A percentile compares a stretch with the other conserved stretches of the same genome.
Conservation (phyloP, 2,113 vertebrate genomes). For the Ariopsis seemanni region DNA sequence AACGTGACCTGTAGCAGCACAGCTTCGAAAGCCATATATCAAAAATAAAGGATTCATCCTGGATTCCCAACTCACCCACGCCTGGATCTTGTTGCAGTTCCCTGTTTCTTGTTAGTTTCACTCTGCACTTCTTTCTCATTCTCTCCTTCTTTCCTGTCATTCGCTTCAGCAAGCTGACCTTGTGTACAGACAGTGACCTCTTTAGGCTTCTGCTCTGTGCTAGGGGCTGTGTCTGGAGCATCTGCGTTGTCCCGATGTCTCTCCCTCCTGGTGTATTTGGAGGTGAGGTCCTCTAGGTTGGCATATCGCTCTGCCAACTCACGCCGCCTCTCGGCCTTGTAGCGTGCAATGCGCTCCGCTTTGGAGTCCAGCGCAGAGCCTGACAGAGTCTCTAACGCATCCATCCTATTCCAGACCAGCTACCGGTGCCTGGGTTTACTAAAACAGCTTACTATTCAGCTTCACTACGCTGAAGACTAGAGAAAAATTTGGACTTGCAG, state of each 20-base stretch:
- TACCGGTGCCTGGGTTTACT: neutral
- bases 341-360: slow-evolving; percentile 77
- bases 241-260: slow-evolving; percentile 43
- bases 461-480: neutral
- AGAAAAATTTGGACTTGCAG: slow-evolving; percentile 7
- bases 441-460: neutral
- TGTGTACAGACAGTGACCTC: slow-evolving; percentile 7
- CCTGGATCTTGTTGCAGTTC: neutral
- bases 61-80: slow-evolving; percentile 7
- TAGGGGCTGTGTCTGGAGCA: slow-evolving; percentile 35
- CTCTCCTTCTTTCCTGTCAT: neutral
- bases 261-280: slow-evolving; percentile 68
- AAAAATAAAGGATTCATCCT: neutral
- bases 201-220: slow-evolving; percentile 14
- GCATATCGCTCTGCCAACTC: slow-evolving; percentile 74
- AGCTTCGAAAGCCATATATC: neutral
- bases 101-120: slow-evolving; percentile 11
- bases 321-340: slow-evolving; percentile 76
- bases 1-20: neutral
- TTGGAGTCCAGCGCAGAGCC: slow-evolving; percentile 71
- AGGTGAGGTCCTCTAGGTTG: slow-evolving; percentile 67
- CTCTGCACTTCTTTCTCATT: neutral
- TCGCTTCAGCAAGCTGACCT: neutral
- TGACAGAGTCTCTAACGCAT: slow-evolving; percentile 68
- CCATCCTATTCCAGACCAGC: slow-evolving; percentile 54